Base-by-base conservation (phyloP, 2,797 vertebrate species). In the Onychomys arenicola region DNA sequence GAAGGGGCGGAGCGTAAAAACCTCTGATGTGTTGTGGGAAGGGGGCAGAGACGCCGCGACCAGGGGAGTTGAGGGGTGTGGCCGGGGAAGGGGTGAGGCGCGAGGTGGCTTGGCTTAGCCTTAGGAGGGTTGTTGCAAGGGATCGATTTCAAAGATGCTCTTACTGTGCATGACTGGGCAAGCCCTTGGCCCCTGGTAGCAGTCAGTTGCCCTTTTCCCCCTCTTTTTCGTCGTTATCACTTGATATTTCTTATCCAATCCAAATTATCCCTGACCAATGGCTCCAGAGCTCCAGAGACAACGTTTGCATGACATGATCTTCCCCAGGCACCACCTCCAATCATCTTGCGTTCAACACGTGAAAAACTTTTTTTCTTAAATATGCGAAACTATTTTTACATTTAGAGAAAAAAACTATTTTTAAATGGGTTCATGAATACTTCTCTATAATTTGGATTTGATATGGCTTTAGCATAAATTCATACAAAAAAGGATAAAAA, bases 231-330 rank as follows among this genome's bases (percentile, higher is more conserved):
- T 92, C 78, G 23, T 80, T 96, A 86, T 97, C 65, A 59, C 73
- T 97, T 94, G 89, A 75, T 96, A 88, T 93, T 95, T 92, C 67
- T 86, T 55, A 96, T 69, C 90, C 67, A 93, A 92, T 84, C 90
- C 59, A 69, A 69, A 94, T 75, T 65, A 81, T 59, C 80, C 61
- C 59, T 63, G 81, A 16, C 73, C 55, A 57, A 32, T 90, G 55
- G 43, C 63, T 86, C 65, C 29, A 0, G 59, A 67, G 63, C 67
- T 90, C 67, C 29, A 46, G 57, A 92, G 52, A 71, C 69, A 63
- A 63, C 5, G 32, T 69, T 92, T 84, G 14, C 25, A 5, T 93
- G 89, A 91, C 57, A 88, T 73, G 32, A 93, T 93, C 63, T 61
- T 59, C 73, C 49, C 37, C 34, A 65, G 82, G 29, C 65, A 83